Percentiles rank a stretch among this genome's conserved stretches.
These are phyloP conservation scores for Murina feae DNA, from an alignment of 2,113 vertebrate species.

Conservation along the genomic window DNA sequence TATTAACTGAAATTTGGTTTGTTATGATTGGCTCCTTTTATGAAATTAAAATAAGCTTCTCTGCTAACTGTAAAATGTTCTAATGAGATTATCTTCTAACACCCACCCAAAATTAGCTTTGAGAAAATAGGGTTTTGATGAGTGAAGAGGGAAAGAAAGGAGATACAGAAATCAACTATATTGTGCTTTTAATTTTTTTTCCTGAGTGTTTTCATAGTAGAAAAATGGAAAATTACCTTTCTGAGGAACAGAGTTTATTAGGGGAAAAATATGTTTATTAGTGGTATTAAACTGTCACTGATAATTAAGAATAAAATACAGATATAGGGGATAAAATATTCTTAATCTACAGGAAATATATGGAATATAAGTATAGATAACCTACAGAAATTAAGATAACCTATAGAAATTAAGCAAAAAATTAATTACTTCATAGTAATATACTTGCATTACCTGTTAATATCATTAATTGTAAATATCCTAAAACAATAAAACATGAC, in stretches of 20 bases:
- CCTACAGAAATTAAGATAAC: no score
- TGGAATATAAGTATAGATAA: background rate
- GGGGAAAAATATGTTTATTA: background rate
- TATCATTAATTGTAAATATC: background rate
- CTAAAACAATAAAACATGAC: background rate
- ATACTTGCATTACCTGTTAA: background rate
- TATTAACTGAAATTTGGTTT: background rate
- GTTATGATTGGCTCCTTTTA: background rate
- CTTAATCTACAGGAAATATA: background rate
- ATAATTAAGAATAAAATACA: background rate
- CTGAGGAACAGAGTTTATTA: background rate
- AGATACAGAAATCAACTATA: background rate
- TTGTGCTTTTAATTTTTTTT: background rate
- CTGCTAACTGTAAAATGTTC: background rate
- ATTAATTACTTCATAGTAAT: background rate
- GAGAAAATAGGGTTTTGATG: background rate
- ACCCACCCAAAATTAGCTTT: background rate
- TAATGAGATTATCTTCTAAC: background rate
- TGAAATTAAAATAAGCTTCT: constrained; percentile 18
- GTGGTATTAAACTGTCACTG: background rate
- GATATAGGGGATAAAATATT: background rate
- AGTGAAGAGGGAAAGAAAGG: background rate
- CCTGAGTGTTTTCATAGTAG: background rate
- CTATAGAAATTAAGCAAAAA: background rate
- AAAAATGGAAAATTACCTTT: constrained; percentile 14